Percentiles rank a stretch among this genome's conserved stretches.
phyloP scores from a whole-genome alignment of 1,140 invertebrate species.

The Eupeodes corollae region DNA sequence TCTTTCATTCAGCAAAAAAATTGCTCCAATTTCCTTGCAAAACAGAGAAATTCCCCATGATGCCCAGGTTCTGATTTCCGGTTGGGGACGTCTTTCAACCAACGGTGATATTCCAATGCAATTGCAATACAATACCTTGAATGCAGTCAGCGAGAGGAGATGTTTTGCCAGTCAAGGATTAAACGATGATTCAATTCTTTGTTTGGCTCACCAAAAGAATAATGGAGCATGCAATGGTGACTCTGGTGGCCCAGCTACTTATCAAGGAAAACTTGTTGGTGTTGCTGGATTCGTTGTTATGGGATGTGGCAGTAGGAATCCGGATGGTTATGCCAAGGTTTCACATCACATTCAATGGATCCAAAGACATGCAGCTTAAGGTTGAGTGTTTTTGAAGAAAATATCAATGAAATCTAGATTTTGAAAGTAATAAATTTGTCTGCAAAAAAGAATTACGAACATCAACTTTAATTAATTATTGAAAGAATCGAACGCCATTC shows the following conservation, averaged over 20 bases:
- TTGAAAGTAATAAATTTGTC: too few species aligned
- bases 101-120: constrained; percentile 12
- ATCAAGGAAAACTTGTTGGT: constrained; percentile 17
- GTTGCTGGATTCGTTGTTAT: constrained; percentile 24
- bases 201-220: constrained; percentile 18
- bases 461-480: too few species aligned
- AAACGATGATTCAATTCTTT: constrained; percentile 14
- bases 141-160: constrained; percentile 4
- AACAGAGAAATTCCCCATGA: constrained; percentile 15
- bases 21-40: constrained; percentile 27
- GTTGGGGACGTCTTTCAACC: constrained; percentile 39
- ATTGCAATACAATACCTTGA: constrained; percentile 13
- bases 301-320: constrained; percentile 22
- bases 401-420: too few species aligned
- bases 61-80: constrained; percentile 28
- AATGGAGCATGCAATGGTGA: constrained; percentile 29
- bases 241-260: constrained; percentile 29
- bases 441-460: too few species aligned
- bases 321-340: constrained; percentile 45
- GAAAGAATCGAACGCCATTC: too few species aligned
- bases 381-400: too few species aligned
- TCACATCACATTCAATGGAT: constrained; percentile 37
- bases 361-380: constrained; percentile 2
- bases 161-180: constrained; percentile 12
- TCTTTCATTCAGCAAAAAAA: constrained; percentile 22